Percentiles rank a stretch among this genome's conserved stretches.
phyloP scores from a whole-genome alignment of 2,888 invertebrate genomes.

The Anarsia innoxiella region DNA sequence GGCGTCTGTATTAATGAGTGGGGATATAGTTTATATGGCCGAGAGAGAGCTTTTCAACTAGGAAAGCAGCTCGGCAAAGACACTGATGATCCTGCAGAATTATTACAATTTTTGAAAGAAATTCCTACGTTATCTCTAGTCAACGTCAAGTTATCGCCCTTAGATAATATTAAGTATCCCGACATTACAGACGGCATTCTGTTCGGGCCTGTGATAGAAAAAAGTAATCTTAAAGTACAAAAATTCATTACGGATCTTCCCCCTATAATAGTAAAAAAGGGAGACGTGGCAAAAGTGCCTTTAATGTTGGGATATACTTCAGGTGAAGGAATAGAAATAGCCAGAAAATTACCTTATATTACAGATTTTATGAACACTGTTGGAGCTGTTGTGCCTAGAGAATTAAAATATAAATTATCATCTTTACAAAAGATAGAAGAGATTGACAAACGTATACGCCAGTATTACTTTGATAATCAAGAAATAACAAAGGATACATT shows the following conservation, averaged over 20 bases:
- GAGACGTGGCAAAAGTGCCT: slow-evolving; percentile 46
- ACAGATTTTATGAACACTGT: slow-evolving; percentile 29
- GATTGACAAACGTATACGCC: slow-evolving; percentile 43
- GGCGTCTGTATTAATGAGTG: slow-evolving; percentile 65
- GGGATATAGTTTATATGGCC: slow-evolving; percentile 49
- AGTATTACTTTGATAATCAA: slow-evolving; percentile 47
- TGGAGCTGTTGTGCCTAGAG: slow-evolving; percentile 56
- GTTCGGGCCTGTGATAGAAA: slow-evolving; percentile 65
- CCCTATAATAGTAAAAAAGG: slow-evolving; percentile 37
- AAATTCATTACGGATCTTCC: slow-evolving; percentile 50
- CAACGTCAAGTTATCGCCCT: slow-evolving; percentile 45
- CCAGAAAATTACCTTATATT: slow-evolving; percentile 37
- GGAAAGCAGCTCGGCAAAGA: slow-evolving; percentile 56
- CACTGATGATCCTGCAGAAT: slow-evolving; percentile 47
- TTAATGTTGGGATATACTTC: slow-evolving; percentile 60
- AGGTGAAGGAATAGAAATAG: slow-evolving; percentile 62
- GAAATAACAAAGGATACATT: slow-evolving; percentile 34
- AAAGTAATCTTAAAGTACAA: slow-evolving; percentile 33
- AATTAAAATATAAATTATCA: slow-evolving; percentile 50
- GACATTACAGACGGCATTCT: slow-evolving; percentile 49
- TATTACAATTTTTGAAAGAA: slow-evolving; percentile 45
- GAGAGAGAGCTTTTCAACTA: slow-evolving; percentile 56
- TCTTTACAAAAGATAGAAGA: slow-evolving; percentile 30
- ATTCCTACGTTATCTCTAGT: slow-evolving; percentile 45
- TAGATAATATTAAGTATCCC: slow-evolving; percentile 32